phyloP scores from a whole-genome alignment of 2,113 vertebrate species.

The Myrmecophaga tridactyla region DNA sequence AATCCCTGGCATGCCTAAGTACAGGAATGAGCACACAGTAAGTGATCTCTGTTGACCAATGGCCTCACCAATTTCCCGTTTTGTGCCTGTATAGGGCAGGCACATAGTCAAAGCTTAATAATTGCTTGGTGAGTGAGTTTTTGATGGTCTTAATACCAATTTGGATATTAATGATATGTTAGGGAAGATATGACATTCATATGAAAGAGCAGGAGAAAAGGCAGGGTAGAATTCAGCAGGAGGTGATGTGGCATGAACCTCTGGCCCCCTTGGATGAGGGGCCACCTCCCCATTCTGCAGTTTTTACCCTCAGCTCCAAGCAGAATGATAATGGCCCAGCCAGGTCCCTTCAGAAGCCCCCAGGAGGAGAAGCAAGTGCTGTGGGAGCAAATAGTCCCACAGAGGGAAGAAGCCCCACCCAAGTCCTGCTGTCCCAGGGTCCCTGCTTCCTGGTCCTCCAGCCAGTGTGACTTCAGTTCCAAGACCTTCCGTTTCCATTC shows the following conservation, averaged over 20 bases:
- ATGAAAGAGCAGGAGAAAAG: background rate
- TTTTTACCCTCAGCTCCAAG: background rate
- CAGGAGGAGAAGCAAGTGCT: background rate
- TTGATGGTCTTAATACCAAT: background rate
- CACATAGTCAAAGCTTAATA: background rate
- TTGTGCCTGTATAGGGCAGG: background rate
- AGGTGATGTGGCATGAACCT: background rate
- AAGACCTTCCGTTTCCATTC: constrained; percentile 15
- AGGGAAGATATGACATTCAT: background rate
- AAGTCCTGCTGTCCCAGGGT: background rate
- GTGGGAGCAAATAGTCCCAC: background rate
- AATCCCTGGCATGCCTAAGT: background rate
- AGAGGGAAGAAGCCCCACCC: constrained; percentile 12
- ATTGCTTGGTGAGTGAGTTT: background rate
- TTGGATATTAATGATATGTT: background rate
- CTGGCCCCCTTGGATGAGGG: background rate
- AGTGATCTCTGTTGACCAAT: background rate
- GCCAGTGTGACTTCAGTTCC: constrained; percentile 30
- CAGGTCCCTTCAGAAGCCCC: background rate
- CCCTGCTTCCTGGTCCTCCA: constrained; percentile 32
- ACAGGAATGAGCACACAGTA: background rate
- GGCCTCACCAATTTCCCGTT: background rate
- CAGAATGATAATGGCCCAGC: background rate
- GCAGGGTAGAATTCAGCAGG: background rate
- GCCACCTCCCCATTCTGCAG: background rate